Evolutionary conservation across 2,888 invertebrate genomes (phyloP).

Genomic region (Xylocampa areola): DNA sequence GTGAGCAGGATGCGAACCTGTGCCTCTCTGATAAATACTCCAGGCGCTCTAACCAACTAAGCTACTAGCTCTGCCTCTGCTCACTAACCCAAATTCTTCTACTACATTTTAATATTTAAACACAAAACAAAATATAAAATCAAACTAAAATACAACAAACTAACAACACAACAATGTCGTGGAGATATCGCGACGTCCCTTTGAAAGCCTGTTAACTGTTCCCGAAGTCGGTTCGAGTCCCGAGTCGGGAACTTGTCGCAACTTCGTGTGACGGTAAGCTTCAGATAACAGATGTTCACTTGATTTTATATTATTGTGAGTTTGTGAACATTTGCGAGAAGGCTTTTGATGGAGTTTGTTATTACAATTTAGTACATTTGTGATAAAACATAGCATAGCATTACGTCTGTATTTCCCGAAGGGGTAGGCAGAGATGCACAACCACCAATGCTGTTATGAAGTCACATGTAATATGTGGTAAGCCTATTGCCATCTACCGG

Average conservation of each 20-base stretch:
- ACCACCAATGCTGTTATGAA: too few relatives aligned
- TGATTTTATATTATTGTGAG: slow-evolving; percentile 47
- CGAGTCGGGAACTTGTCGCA: slow-evolving; percentile 31
- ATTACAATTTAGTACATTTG: not conserved
- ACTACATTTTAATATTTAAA: not conserved
- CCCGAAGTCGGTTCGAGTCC: slow-evolving; percentile 40
- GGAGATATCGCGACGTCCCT: slow-evolving; percentile 36
- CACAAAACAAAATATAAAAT: not conserved
- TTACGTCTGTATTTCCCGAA: too few relatives aligned
- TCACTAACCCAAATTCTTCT: too few relatives aligned
- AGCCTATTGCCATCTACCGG: too few relatives aligned
- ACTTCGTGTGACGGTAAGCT: slow-evolving; percentile 30
- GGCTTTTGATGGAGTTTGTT: slow-evolving; percentile 10
- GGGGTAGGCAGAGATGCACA: too few relatives aligned
- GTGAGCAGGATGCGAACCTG: too few relatives aligned
- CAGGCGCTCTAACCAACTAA: too few relatives aligned
- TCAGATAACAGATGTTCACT: slow-evolving; percentile 33
- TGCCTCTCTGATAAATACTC: too few relatives aligned
- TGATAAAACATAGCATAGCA: too few relatives aligned
- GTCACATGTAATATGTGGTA: too few relatives aligned
- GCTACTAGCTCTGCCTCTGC: too few relatives aligned
- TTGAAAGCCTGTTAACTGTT: slow-evolving; percentile 39
- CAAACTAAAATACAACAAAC: slow-evolving; percentile 13
- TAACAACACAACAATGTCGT: slow-evolving; percentile 12
- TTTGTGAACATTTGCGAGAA: slow-evolving; percentile 23